Evolutionary conservation across 2,797 vertebrate species (phyloP), one percentile per base, ranked within the genome.

Genomic region (Petrocephalus schoutedeni): DNA sequence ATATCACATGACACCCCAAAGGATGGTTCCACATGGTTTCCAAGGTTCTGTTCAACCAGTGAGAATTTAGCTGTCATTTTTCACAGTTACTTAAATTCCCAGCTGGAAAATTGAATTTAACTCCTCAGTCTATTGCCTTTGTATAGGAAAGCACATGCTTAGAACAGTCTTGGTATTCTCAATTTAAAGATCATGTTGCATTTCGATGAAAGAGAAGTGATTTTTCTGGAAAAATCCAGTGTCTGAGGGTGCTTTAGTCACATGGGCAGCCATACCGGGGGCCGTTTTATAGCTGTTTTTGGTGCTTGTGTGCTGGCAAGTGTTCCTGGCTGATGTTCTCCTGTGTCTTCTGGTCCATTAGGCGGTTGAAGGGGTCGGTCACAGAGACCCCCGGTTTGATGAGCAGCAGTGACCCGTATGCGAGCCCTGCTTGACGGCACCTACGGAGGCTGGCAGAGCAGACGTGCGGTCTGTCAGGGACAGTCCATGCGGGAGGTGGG

Each of bases 381-480:
- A 54, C 80, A 28, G 80, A 84, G 41, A 84, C 51, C 51, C 16
- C 74, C 74, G 19, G 41, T 80, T 49, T 54, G 83, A 85, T 28
- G 83, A 85, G 51, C 84, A 12, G 53, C 84, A 86, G 32, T 58
- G 56, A 58, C 80, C 77, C 80, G 21, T 84, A 84, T 84, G 80
- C 16, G 51, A 84, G 49, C 51, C 45, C n/a, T 84, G 80, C 41
- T 49, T 21, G 74, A 80, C 1, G 53, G 83, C 21, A 14, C 83
- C 51, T 56, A 32, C 23, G 23, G 74, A 80, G 74, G 32, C 36
- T 80, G 74, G 74, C 71, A 77, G 19, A 36, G 45, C 41, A n/a
- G 71, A 77, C 71, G 71, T 77, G 7, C 36, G 7, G 71, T 16
- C 41, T 45, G 36, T 77, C 36, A 77, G 49, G 51, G 53, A 2